Percentiles rank a stretch among this genome's conserved stretches.
Conservation (phyloP, 92 coral and sea anemone genomes). For the Phymanthus crucifer region DNA sequence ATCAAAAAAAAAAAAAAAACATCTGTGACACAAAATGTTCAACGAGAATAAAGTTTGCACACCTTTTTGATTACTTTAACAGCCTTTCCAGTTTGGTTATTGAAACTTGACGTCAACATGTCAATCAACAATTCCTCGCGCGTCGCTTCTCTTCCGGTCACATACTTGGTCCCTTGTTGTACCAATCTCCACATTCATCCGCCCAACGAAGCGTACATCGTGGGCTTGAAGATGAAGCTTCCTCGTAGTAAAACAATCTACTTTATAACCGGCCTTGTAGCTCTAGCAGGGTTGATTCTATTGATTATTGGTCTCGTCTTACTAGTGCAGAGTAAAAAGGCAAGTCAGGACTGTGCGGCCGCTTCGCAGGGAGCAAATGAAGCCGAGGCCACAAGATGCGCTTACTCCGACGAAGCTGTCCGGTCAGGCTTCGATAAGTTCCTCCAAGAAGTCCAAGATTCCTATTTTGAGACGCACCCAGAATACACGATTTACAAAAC, state of each 20-base stretch:
- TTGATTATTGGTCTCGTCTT: conserved; percentile 56
- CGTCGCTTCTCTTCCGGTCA: neutral
- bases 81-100: no score
- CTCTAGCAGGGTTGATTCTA: conserved; percentile 39
- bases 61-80: no score
- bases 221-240: neutral
- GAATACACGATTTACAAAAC: no score
- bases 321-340: conserved; percentile 10
- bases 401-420: neutral
- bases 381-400: neutral
- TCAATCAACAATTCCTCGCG: neutral
- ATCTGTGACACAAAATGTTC: no score
- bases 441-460: no score
- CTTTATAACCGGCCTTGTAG: conserved; percentile 21
- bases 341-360: neutral
- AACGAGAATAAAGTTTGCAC: no score
- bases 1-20: no score
- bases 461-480: no score
- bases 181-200: conserved; percentile 5
- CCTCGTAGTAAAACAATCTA: neutral
- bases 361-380: neutral
- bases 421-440: no score
- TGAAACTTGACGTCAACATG: neutral
- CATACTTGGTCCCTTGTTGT: neutral
- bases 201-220: neutral